Conservation (phyloP, 2,888 invertebrate species). For the Slavum lentiscoides region DNA sequence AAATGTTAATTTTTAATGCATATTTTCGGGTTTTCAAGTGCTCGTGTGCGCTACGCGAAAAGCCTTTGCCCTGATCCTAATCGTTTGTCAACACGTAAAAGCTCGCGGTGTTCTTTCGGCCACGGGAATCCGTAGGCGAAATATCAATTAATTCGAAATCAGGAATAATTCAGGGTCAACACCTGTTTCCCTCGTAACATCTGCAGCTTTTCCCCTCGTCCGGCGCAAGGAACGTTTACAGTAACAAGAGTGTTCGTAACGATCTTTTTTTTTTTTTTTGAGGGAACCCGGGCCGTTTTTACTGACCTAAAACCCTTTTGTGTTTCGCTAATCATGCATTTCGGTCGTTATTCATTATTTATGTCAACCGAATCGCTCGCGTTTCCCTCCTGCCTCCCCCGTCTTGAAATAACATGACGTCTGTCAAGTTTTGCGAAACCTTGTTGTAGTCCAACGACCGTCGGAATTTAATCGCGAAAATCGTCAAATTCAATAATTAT, state of each 20-base stretch:
- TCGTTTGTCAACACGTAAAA: too few relatives aligned
- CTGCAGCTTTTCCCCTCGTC: slow-evolving; percentile 18
- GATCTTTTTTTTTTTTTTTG: background rate
- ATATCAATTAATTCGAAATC: slow-evolving; percentile 35
- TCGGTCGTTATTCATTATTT: background rate
- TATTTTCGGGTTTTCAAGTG: too few relatives aligned
- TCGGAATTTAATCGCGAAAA: too few relatives aligned
- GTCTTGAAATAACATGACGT: background rate
- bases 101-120: too few relatives aligned
- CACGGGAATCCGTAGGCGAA: background rate
- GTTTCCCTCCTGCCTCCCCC: background rate
- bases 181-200: slow-evolving; percentile 30
- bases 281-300: background rate
- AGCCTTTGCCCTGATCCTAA: too few relatives aligned
- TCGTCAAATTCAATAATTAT: too few relatives aligned
- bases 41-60: too few relatives aligned
- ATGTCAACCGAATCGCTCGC: background rate
- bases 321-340: background rate
- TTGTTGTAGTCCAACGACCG: too few relatives aligned
- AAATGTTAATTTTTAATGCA: too few relatives aligned
- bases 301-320: background rate
- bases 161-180: slow-evolving; percentile 4
- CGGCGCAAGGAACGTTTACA: background rate
- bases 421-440: background rate
- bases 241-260: slow-evolving; percentile 26